Percentiles rank a stretch among this genome's conserved stretches.
Evolutionary conservation across 2,888 invertebrate species (phyloP).

Genomic region (Ectemnius lituratus): DNA sequence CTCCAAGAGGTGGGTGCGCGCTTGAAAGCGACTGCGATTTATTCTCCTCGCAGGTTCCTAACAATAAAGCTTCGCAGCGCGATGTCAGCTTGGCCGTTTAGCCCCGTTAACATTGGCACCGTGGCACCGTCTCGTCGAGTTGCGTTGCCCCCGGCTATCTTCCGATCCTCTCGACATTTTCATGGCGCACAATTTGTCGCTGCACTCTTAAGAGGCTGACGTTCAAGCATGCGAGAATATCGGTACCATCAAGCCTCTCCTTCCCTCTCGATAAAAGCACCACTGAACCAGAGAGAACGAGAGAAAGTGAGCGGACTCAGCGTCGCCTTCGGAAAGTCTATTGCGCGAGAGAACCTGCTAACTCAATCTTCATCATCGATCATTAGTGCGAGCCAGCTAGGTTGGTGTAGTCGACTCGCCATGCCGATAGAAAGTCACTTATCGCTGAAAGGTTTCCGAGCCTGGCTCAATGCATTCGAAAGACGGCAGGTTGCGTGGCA

Average conservation of each 20-base stretch:
- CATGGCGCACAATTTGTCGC: constrained; percentile 2
- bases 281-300: neutral
- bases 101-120: neutral
- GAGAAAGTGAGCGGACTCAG: too few species aligned
- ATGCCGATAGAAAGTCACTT: constrained; percentile 21
- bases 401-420: too few species aligned
- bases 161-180: too few species aligned
- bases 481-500: neutral
- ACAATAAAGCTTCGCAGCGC: neutral
- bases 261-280: neutral
- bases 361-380: neutral
- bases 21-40: neutral
- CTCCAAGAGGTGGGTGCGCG: neutral
- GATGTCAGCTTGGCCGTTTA: neutral
- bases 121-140: neutral
- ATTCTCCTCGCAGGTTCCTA: neutral
- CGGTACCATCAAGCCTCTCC: neutral
- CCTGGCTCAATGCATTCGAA: neutral
- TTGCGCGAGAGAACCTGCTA: neutral
- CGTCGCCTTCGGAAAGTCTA: constrained; percentile 1
- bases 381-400: constrained; percentile 7
- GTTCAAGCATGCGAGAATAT: neutral
- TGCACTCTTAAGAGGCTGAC: neutral
- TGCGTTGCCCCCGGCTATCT: too few species aligned
- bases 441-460: constrained; percentile 14